These are phyloP conservation scores for Pelobates fuscus DNA, from an alignment of 2,113 vertebrate species.

Conservation along the genomic window DNA sequence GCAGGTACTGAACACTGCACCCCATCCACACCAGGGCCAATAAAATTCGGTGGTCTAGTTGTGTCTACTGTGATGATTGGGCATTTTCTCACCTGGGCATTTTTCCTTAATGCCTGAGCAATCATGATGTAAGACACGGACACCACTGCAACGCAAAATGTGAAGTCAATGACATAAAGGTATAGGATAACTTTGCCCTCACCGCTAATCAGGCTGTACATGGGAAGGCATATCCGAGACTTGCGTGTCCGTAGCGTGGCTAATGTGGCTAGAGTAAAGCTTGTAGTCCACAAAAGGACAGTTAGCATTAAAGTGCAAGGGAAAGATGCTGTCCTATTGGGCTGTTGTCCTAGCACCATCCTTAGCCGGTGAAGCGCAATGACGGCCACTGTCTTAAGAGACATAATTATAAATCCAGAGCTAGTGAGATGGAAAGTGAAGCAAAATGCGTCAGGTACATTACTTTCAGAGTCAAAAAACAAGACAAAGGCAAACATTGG, in stretches of 20 bases:
- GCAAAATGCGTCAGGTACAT: conserved; percentile 85
- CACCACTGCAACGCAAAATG: conserved; percentile 88
- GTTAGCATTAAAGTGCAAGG: conserved; percentile 85
- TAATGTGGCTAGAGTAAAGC: conserved; percentile 87
- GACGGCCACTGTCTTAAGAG: conserved; percentile 90
- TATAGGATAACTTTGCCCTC: conserved; percentile 80
- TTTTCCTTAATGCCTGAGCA: conserved; percentile 84
- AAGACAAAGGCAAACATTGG: conserved; percentile 91
- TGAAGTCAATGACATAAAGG: conserved; percentile 87
- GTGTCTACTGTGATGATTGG: conserved; percentile 73
- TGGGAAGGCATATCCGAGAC: conserved; percentile 86
- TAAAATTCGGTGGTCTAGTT: conserved; percentile 74
- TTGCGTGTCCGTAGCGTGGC: conserved; percentile 79
- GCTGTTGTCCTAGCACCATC: conserved; percentile 91
- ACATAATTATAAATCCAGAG: conserved; percentile 93
- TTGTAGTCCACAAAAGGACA: conserved; percentile 86
- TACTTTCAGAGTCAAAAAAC: conserved; percentile 75
- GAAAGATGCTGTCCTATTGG: conserved; percentile 79
- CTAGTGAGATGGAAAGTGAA: conserved; percentile 92
- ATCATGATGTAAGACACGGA: conserved; percentile 90
- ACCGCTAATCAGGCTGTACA: conserved; percentile 76
- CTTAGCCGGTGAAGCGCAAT: conserved; percentile 91
- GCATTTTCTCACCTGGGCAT: conserved; percentile 80
- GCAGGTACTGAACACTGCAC: conserved; percentile 75
- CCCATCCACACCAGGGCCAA: conserved; percentile 64